Evolutionary conservation across 1,140 invertebrate species (phyloP), one percentile per base, ranked within the genome.

Genomic region (Mya arenaria): DNA sequence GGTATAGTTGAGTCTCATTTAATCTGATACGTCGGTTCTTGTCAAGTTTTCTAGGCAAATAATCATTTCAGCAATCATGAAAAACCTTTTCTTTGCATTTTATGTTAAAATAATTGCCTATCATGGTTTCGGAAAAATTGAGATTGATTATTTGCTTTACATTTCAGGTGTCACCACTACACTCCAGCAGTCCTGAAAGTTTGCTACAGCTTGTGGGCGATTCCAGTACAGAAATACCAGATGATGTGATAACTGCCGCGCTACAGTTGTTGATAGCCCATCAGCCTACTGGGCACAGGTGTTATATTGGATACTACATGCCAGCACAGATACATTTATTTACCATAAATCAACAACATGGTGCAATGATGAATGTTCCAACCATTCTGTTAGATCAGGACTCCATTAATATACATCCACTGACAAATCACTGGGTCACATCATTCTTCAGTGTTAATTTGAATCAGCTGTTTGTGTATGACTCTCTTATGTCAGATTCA

Each of bases 241-340:
- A 36, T 37, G 32, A 66, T 66, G 41, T 66, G 41, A 66, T 66
- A 39, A 39, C 63, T 17, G 63, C 63, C 36, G 63, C 63, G 41
- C 36, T 66, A 66, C 34, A 66, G 60, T 66, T 66, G 41, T 37
- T 66, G 63, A 39, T 25, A 19, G 36, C 32, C 41, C 30, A 66
- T 66, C 60, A 66, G 63, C 63, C 36, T 39, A 66, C 36, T 39
- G 10, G 41, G 34, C 63, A 66, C 34, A 66, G 41, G 36, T 66
- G 30, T 66, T 66, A 66, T 66, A 37, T 66, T 66, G 63, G 63
- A 66, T 66, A 39, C 60, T 66, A 66, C 63, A 66, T 39, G 41
- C 30, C 30, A 19, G 36, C 36, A 39, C 30, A 66, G 30, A 37
- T 39, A 66, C 36, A 37, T 66, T 66, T 36, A 37, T 66, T 66